These are phyloP conservation scores for Andrena hattorfiana DNA, from an alignment of 2,888 invertebrate species.

Conservation along the genomic window DNA sequence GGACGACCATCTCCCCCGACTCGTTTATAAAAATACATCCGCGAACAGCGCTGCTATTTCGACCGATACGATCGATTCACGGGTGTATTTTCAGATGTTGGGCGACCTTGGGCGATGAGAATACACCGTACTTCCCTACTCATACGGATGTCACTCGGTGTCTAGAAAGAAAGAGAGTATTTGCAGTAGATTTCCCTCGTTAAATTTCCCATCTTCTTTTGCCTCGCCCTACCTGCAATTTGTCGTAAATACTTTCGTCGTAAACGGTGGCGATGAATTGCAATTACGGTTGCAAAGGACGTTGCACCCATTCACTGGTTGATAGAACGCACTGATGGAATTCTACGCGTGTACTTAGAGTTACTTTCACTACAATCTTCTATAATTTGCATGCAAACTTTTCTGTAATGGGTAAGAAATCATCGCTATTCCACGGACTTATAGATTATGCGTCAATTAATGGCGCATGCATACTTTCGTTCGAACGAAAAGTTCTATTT, in stretches of 20 bases:
- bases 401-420: not conserved
- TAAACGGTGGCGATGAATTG: too few relatives aligned
- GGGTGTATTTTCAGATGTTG: constrained; percentile 74
- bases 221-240: not conserved
- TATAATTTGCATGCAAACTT: constrained; percentile 4
- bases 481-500: too few relatives aligned
- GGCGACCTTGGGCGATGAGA: constrained; percentile 71
- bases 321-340: too few relatives aligned
- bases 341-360: too few relatives aligned
- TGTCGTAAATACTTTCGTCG: not conserved
- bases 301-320: not conserved
- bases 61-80: constrained; percentile 75
- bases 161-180: constrained; percentile 16
- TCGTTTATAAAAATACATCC: constrained; percentile 73
- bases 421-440: too few relatives aligned
- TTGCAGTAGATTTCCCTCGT: not conserved
- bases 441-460: too few relatives aligned
- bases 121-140: constrained; percentile 57
- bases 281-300: not conserved
- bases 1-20: not conserved
- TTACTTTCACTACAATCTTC: not conserved
- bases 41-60: constrained; percentile 73
- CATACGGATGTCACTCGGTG: constrained; percentile 41
- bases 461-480: too few relatives aligned
- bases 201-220: not conserved